These are phyloP conservation scores for Anguilla rostrata DNA, from an alignment of 2,113 vertebrate species.

Conservation along the genomic window DNA sequence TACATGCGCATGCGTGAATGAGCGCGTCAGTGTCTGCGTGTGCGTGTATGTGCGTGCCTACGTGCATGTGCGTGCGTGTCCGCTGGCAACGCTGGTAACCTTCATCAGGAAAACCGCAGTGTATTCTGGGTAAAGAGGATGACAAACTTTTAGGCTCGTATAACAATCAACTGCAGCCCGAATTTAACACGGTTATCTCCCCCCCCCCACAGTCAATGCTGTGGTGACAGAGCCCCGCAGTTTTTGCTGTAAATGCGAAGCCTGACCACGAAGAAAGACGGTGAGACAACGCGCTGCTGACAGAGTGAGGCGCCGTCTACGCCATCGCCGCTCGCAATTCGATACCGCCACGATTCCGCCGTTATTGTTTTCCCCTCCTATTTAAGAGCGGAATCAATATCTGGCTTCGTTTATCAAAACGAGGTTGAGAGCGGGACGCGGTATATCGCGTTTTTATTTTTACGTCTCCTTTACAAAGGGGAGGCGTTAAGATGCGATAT, in stretches of 20 bases:
- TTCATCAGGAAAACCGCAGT: slow-evolving; percentile 36
- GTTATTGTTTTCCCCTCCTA: slow-evolving; percentile 73
- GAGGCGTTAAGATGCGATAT: slow-evolving; percentile 76
- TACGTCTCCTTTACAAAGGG: slow-evolving; percentile 70
- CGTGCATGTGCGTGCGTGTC: too few species aligned
- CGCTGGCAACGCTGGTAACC: slow-evolving; percentile 32
- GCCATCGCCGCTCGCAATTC: slow-evolving; percentile 71
- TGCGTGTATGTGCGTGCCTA: too few species aligned
- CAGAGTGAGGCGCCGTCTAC: slow-evolving; percentile 66
- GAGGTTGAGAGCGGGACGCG: slow-evolving; percentile 58
- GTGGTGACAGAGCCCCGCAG: neutral
- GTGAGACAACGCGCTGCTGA: slow-evolving; percentile 58
- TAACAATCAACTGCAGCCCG: neutral
- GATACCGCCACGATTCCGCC: slow-evolving; percentile 74
- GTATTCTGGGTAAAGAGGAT: slow-evolving; percentile 34
- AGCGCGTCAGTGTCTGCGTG: too few species aligned
- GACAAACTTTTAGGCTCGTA: slow-evolving; percentile 19
- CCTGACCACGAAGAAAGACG: slow-evolving; percentile 58
- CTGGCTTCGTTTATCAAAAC: slow-evolving; percentile 77
- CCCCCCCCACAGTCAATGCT: neutral
- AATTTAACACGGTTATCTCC: neutral
- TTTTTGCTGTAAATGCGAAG: neutral
- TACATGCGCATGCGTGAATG: too few species aligned
- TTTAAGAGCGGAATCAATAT: slow-evolving; percentile 76
- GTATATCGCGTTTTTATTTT: slow-evolving; percentile 76